Base-by-base conservation (phyloP, 2,797 vertebrate species). In the Pseudomugil gertrudae region DNA sequence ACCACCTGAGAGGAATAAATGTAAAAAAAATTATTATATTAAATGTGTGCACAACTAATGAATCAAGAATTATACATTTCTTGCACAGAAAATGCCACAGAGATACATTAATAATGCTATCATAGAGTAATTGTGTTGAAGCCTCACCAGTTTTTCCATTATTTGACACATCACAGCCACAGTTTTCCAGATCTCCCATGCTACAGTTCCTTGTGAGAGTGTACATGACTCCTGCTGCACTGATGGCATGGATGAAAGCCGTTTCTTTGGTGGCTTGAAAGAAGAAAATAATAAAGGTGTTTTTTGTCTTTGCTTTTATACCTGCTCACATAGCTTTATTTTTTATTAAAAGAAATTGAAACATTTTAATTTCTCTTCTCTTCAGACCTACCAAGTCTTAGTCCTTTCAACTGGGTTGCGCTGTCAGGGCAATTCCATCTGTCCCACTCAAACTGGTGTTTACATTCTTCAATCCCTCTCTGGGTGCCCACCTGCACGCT, bases 171-270 rank as follows among this genome's bases (percentile, higher is more conserved):
- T 99, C 98, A 15, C 98, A 99, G 72, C 96, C 95, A 9, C 98
- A 99, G 88, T 95, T 95, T 56, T 97, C 96, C 0, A 99, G 94
- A 78, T 98, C 96, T 0, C 98, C 98, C 84, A 98, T 91, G 81
- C 97, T 99, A 36, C 98, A 99, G 92, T 99, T 99, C 88, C 95
- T 96, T 77, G 96, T 98, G 47, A 99, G 90, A 21, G 95, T 96
- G 83, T 95, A 95, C 96, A 98, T 95, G 57, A 99, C 96, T 0
- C 97, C 97, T 0, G 98, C 98, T 0, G 98, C 96, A 84, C 96
- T 98, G 89, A 99, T 97, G 15, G 98, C 98, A 0, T 99, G 97
- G 10, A 99, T 92, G 47, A 99, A 99, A 51, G 98, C 96, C 0
- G 96, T 96, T 84, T 99, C 98, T 85, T 94, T 94, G 2, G 97